Evolutionary conservation across 2,888 invertebrate genomes (phyloP), one percentile per base, ranked within the genome.

Genomic region (Sturmia bella): DNA sequence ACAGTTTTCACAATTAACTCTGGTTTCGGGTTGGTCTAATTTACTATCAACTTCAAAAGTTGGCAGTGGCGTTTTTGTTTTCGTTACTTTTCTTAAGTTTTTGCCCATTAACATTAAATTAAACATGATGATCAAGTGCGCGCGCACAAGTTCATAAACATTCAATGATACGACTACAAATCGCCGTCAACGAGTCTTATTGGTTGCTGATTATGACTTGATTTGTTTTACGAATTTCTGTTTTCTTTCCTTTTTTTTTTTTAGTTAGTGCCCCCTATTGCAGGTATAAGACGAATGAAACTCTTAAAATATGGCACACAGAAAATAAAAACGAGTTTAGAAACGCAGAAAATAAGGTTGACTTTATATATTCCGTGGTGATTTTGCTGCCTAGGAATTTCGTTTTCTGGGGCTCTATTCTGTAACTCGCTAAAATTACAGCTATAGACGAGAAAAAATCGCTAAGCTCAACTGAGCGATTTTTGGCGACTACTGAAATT

Each of bases 131-230:
- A 73, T 76, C 81, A 81, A 77, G 81, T 77, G 81, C 72, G 73
- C 81, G 56, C 68, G 73, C 76, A 81, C 76, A 81, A 81, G 77
- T 76, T 81, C 77, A 81, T 56, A 81, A 76, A 81, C 73, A 81
- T 63, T 63, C 37, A 76, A 56, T 77, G 77, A 68, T 56, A 68
- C 48, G 69, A 32, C 63, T 48, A 57, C 57, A 57, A 59, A 43
- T 59, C 17, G 43, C 43, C 39, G 24, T 24, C 66, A 45, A 57
- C 75, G 54, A 81, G 81, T 69, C 81, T 56, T 54, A 73, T 77
- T 77, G 73, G 76, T 73, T 77, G 68, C 24, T 52, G 43, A 24
- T 66, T 70, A 27, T 66, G 75, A 37, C 32, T 80, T 74, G 64
- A 75, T 80, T 75, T 75, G 24, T n/a, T 15, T 45, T 56, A 41